Evolutionary conservation across 2,113 vertebrate genomes (phyloP).

Genomic region (Gobiocypris rarus): DNA sequence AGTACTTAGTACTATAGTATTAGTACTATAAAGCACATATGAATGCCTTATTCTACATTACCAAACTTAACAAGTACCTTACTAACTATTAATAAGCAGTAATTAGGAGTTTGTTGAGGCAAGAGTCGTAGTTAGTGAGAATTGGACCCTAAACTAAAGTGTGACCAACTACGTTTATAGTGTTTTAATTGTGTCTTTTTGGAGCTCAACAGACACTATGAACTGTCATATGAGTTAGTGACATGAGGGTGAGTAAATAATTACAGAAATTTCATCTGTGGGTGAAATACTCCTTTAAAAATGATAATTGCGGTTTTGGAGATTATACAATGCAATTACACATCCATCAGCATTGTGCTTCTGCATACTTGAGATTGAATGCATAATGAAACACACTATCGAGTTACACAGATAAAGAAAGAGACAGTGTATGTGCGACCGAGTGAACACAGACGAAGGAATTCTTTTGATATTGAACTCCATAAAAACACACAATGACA

Average conservation of each 20-base stretch:
- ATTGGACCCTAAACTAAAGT: too few species aligned
- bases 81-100: too few species aligned
- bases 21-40: too few species aligned
- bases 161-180: background rate
- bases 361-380: slow-evolving; percentile 7
- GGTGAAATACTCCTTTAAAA: background rate
- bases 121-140: too few species aligned
- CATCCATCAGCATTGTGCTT: background rate
- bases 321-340: slow-evolving; percentile 12
- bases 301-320: slow-evolving; percentile 12
- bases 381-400: slow-evolving; percentile 20
- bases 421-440: background rate
- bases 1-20: too few species aligned
- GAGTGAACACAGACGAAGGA: background rate
- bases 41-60: too few species aligned
- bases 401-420: background rate
- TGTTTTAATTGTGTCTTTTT: too few species aligned
- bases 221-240: background rate
- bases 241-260: background rate
- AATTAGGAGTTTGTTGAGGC: too few species aligned
- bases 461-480: background rate
- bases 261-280: background rate
- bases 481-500: slow-evolving; percentile 7
- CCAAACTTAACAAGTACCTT: too few species aligned
- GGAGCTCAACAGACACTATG: background rate